Evolutionary conservation across 2,888 invertebrate species (phyloP), one percentile per base, ranked within the genome.

Genomic region (Drosophila picticornis): DNA sequence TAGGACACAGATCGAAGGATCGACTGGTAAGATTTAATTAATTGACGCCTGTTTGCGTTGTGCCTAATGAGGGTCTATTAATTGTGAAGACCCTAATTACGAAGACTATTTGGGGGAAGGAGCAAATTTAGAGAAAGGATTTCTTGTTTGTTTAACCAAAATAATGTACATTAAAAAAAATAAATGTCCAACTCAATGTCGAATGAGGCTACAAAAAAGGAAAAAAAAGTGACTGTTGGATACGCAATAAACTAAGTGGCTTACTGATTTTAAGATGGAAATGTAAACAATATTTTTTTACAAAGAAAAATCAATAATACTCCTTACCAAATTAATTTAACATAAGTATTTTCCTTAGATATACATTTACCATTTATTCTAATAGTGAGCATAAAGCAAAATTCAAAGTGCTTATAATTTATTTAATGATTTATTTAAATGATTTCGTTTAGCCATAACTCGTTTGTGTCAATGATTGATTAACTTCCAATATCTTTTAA

Each of bases 31-130:
- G 64, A 22, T 70, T 67, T 69, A 65, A 84, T 87, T 89, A 84
- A 84, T 89, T 84, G 74, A 50, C 52, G 64, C 36, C 48, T 83
- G 83, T 67, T 81, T 86, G 40, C 67, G 55, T 68, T 40, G 48
- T 27, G 36, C 34, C 53, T 81, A 84, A 89, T 81, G 79, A 63
- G 60, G 55, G 46, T 56, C 63, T 43, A 79, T 81, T 79, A 65
- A 79, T 72, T 63, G 51, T 31, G 36, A 57, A 65, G 60, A 53
- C 40, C n/a, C 70, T 31, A 58, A 58, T 53, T 51, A 36, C 40
- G 34, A 55, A 38, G 32, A 46, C 43, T n/a, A 25, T n/a, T 7
- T 31, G 11, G 22, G 7, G 7, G 13, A 19, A 40, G 48, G 40
- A 22, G n/a, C 27, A 53, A 11, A 38, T 48, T 43, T 27, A 31